A percentile compares a stretch with the other conserved stretches of the same genome.
phyloP scores from a whole-genome alignment of 1,140 invertebrate species.

The Agrypnia vestita region DNA sequence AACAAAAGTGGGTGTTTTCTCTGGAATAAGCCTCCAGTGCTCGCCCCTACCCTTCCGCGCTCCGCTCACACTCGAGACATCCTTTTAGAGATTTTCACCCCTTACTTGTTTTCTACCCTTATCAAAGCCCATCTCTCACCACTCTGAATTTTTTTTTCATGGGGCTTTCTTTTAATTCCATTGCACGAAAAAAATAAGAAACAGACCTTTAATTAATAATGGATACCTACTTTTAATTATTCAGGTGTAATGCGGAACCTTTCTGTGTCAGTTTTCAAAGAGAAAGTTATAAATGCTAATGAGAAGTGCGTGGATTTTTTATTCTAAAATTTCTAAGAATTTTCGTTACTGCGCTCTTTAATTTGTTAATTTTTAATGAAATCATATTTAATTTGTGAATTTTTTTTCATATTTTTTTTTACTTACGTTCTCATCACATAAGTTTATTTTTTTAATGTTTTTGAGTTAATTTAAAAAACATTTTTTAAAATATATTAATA shows the following conservation, averaged over 20 bases:
- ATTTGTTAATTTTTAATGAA: too few relatives aligned
- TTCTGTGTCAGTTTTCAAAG: not conserved
- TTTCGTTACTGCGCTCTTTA: too few relatives aligned
- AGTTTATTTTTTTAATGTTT: too few relatives aligned
- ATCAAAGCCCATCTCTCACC: constrained; percentile 11
- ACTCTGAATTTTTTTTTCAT: not conserved
- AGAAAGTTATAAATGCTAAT: not conserved
- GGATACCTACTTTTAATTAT: not conserved
- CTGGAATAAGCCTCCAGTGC: constrained; percentile 13
- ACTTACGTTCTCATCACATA: too few relatives aligned
- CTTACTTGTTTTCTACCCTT: constrained; percentile 27
- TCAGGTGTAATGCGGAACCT: not conserved
- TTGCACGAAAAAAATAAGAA: constrained; percentile 1
- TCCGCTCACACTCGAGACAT: not conserved
- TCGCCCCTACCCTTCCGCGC: not conserved
- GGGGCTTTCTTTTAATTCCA: not conserved
- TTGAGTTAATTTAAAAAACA: too few relatives aligned
- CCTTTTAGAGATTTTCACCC: constrained; percentile 22
- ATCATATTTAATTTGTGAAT: too few relatives aligned
- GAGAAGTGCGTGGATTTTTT: too few relatives aligned
- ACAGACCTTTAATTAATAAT: constrained; percentile 1
- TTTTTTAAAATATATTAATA: too few relatives aligned
- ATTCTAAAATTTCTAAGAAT: too few relatives aligned
- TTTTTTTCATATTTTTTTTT: too few relatives aligned
- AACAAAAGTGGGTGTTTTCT: constrained; percentile 17